Evolutionary conservation across 2,113 vertebrate species (phyloP).

Genomic region (Pseudonaja textilis): DNA sequence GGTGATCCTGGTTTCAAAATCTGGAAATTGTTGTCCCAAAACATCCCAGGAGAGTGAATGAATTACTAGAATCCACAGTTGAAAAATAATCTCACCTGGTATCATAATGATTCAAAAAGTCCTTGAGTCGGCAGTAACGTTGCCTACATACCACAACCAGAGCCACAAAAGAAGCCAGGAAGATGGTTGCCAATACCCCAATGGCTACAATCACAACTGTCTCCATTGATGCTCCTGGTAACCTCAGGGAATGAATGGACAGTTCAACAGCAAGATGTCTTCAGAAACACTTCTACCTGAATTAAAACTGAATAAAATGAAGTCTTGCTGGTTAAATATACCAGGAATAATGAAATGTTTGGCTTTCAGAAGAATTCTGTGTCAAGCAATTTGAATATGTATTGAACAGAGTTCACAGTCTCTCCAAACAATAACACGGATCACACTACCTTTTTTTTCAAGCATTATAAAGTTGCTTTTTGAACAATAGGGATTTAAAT

Average conservation of each 20-base stretch:
- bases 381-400: not conserved
- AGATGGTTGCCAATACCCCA: slow-evolving; percentile 92
- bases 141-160: slow-evolving; percentile 93
- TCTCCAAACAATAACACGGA: not conserved
- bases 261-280: not conserved
- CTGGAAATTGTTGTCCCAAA: not conserved
- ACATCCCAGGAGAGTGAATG: not conserved
- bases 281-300: not conserved
- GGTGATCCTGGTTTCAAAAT: not conserved
- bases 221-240: slow-evolving; percentile 78
- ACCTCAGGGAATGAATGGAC: not conserved
- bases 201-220: slow-evolving; percentile 96
- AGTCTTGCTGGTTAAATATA: not conserved
- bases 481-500: not conserved
- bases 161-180: slow-evolving; percentile 90
- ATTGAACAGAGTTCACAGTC: not conserved
- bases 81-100: slow-evolving; percentile 80
- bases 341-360: not conserved
- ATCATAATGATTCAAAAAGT: slow-evolving; percentile 85
- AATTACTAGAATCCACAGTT: not conserved
- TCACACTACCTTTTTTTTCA: not conserved
- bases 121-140: slow-evolving; percentile 86
- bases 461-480: not conserved
- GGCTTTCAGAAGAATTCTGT: not conserved
- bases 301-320: not conserved